Conservation (phyloP, 37 sponge, comb jelly and placozoan species). For the Crambe crambe region DNA sequence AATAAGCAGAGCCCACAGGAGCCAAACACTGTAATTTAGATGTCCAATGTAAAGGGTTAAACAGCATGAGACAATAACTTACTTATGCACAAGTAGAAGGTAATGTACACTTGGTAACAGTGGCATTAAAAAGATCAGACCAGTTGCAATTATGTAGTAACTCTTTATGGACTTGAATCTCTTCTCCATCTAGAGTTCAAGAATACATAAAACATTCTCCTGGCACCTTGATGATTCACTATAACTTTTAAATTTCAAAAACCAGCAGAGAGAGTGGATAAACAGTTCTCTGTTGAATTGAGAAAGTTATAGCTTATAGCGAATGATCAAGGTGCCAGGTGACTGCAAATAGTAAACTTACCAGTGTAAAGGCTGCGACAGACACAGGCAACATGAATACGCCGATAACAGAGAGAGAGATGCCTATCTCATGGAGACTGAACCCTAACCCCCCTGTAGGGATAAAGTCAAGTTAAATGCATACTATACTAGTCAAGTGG, state of each 20-base stretch:
- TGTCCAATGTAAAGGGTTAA: background rate
- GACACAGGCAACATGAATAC: conserved; percentile 45
- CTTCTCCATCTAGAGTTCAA: conserved; percentile 40
- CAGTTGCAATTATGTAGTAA: conserved; percentile 17
- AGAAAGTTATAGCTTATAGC: too few relatives aligned
- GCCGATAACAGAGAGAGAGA: conserved; percentile 49
- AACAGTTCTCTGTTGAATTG: too few relatives aligned
- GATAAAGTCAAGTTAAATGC: background rate
- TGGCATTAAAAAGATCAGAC: conserved; percentile 1
- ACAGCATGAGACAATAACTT: background rate
- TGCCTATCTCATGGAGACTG: conserved; percentile 61
- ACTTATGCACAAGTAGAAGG: background rate
- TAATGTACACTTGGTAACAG: conserved; percentile 46
- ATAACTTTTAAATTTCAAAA: too few relatives aligned
- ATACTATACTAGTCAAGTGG: background rate
- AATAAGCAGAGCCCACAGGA: conserved; percentile 57
- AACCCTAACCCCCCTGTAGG: conserved; percentile 71
- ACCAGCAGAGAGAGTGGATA: too few relatives aligned
- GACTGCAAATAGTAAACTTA: too few relatives aligned
- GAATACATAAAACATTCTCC: background rate
- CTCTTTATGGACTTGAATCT: conserved; percentile 21
- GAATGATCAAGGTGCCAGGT: too few relatives aligned
- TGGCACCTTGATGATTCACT: background rate
- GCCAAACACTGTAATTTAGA: background rate
- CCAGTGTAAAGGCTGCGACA: conserved; percentile 48